A percentile compares a stretch with the other conserved stretches of the same genome.
Evolutionary conservation across 2,797 vertebrate species (phyloP).

Genomic region (Chloroceryle amazona): DNA sequence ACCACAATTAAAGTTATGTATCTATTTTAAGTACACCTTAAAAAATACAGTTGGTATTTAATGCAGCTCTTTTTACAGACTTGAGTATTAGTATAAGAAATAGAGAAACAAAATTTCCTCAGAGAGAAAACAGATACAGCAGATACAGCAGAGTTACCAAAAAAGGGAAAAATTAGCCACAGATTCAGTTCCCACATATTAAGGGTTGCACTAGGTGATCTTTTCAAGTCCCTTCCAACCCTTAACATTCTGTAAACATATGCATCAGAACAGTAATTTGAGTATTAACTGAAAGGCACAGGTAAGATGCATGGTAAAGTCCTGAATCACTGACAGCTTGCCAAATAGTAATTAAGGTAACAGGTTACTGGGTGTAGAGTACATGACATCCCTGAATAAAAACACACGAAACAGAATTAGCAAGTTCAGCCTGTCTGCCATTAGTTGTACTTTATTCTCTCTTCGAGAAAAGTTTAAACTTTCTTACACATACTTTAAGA

Average conservation of each 20-base stretch:
- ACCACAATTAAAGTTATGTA: not conserved
- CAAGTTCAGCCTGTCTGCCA: not conserved
- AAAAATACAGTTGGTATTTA: not conserved
- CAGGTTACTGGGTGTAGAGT: not conserved
- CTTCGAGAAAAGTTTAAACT: not conserved
- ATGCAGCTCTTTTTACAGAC: not conserved
- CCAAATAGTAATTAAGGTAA: not conserved
- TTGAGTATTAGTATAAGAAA: not conserved
- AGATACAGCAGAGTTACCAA: not conserved
- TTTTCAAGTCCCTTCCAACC: no score
- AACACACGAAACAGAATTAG: not conserved
- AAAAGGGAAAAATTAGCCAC: not conserved
- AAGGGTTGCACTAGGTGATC: no score
- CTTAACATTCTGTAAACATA: not conserved
- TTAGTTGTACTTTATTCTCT: not conserved
- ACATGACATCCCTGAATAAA: not conserved
- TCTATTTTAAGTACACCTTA: not conserved
- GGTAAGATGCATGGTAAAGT: not conserved
- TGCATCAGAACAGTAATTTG: not conserved
- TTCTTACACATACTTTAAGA: not conserved
- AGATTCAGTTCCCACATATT: not conserved
- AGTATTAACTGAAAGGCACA: not conserved
- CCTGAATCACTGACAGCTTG: not conserved
- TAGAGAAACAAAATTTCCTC: not conserved
- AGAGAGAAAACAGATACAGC: not conserved